Conservation (phyloP, 2,888 invertebrate genomes). For the Caenorhabditis imperialis region DNA sequence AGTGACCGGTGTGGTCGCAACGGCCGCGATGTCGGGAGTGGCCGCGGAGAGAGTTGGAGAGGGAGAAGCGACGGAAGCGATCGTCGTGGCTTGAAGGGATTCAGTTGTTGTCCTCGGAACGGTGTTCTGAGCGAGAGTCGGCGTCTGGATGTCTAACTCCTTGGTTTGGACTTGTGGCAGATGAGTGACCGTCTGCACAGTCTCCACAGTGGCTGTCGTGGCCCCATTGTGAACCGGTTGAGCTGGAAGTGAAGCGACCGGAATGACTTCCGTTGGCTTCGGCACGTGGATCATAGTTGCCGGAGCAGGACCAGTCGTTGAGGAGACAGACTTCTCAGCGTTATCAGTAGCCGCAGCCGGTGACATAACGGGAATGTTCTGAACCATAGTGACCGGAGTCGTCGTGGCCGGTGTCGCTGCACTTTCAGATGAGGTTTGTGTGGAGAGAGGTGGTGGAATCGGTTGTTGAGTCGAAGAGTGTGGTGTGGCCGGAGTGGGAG, state of each 20-base stretch:
- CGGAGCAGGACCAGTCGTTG: constrained; percentile 17
- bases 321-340: constrained; percentile 23
- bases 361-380: constrained; percentile 20
- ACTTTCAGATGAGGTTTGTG: constrained; percentile 18
- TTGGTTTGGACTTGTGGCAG: no score
- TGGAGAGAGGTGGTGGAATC: constrained; percentile 7
- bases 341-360: constrained; percentile 20
- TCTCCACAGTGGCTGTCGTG: background rate
- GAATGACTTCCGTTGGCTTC: constrained; percentile 10
- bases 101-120: constrained; percentile 45
- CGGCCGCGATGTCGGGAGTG: background rate
- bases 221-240: background rate
- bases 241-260: constrained; percentile 1
- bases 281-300: constrained; percentile 26
- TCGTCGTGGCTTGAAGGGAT: constrained; percentile 18
- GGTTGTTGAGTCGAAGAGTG: constrained; percentile 11
- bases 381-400: constrained; percentile 15
- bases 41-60: constrained; percentile 9
- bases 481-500: constrained; percentile 28
- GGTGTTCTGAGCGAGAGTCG: constrained; percentile 36
- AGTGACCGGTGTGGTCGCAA: constrained; percentile 18
- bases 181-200: background rate
- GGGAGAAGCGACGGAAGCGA: constrained; percentile 20
- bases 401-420: background rate
- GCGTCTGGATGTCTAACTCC: constrained; percentile 23